Evolutionary conservation across 2,113 vertebrate species (phyloP).

Genomic region (Rostratula benghalensis): DNA sequence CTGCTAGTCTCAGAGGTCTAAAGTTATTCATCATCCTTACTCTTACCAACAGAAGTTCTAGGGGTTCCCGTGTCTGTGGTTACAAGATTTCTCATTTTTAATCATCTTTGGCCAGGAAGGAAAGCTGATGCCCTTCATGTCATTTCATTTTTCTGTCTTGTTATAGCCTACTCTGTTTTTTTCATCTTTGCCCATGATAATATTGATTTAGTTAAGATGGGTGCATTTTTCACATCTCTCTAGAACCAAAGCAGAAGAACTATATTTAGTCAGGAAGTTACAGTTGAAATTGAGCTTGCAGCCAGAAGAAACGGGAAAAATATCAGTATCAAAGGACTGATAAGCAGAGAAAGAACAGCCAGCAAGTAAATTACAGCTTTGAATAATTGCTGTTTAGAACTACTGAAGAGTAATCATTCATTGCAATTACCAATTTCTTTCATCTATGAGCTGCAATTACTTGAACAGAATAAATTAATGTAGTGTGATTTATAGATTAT

Average conservation of each 20-base stretch:
- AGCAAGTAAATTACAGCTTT: conserved; percentile 14
- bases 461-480: background rate
- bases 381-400: background rate
- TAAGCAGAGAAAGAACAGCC: background rate
- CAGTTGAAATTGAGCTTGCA: background rate
- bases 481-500: background rate
- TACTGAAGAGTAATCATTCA: background rate
- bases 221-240: background rate
- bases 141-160: background rate
- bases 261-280: background rate
- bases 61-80: background rate
- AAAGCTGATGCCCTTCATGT: background rate
- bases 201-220: background rate
- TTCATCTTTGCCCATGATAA: background rate
- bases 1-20: background rate
- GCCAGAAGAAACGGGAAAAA: background rate
- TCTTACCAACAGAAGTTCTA: background rate
- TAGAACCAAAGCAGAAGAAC: background rate
- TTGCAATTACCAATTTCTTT: background rate
- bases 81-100: background rate
- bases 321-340: background rate
- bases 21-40: background rate
- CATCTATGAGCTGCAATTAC: background rate
- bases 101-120: background rate
- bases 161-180: background rate